Conservation (phyloP, 2,888 invertebrate genomes). For the Napeogenes inachia region DNA sequence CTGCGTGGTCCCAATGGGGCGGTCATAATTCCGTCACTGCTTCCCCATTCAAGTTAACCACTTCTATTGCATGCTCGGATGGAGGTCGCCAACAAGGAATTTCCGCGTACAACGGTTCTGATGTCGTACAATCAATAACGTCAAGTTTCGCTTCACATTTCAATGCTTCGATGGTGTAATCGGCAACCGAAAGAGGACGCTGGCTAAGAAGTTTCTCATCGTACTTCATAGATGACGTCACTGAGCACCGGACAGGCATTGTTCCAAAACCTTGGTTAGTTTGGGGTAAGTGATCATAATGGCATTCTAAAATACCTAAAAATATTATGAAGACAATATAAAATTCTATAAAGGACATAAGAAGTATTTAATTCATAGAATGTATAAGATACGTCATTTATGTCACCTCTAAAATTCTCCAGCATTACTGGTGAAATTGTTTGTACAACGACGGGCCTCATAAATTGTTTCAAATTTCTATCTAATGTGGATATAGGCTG, state of each 20-base stretch:
- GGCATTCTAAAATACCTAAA: slow-evolving; percentile 76
- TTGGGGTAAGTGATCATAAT: slow-evolving; percentile 79
- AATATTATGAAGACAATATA: slow-evolving; percentile 12
- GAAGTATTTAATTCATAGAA: too few relatives aligned
- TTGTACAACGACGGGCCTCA: slow-evolving; percentile 72
- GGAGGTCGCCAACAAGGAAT: slow-evolving; percentile 78
- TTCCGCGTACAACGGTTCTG: slow-evolving; percentile 82
- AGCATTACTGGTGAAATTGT: slow-evolving; percentile 72
- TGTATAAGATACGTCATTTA: too few relatives aligned
- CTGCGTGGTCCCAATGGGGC: neutral
- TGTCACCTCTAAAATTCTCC: slow-evolving; percentile 77
- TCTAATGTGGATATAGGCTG: slow-evolving; percentile 71
- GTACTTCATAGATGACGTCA: slow-evolving; percentile 57
- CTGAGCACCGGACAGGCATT: slow-evolving; percentile 45
- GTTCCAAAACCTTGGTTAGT: slow-evolving; percentile 57
- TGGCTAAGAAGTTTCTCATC: slow-evolving; percentile 48
- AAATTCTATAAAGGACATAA: too few relatives aligned
- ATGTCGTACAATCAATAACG: slow-evolving; percentile 57
- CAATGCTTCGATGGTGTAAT: slow-evolving; percentile 64
- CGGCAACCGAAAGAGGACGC: slow-evolving; percentile 52
- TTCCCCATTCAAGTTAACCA: slow-evolving; percentile 66
- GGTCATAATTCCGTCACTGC: slow-evolving; percentile 74
- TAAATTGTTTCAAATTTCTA: slow-evolving; percentile 70
- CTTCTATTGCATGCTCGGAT: slow-evolving; percentile 67
- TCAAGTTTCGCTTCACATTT: slow-evolving; percentile 69